A percentile compares a stretch with the other conserved stretches of the same genome.
These are phyloP conservation scores for Macrophya annulata DNA, from an alignment of 2,888 invertebrate species.

Conservation along the genomic window DNA sequence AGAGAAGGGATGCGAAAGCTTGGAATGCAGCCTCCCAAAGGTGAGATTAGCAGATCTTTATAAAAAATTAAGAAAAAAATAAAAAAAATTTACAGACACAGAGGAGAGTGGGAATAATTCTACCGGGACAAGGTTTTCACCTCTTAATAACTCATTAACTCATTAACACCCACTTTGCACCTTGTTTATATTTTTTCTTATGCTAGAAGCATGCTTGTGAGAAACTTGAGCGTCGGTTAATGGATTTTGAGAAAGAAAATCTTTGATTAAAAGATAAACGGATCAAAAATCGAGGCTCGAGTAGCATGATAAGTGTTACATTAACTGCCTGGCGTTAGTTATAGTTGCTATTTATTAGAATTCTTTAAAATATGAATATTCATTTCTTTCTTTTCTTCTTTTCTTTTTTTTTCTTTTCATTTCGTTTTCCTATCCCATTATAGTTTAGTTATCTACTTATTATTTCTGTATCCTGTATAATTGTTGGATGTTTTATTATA, in stretches of 20 bases:
- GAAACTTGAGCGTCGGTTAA: not conserved
- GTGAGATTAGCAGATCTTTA: slow-evolving; percentile 75
- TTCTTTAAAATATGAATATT: not conserved
- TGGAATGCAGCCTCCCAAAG: slow-evolving; percentile 83
- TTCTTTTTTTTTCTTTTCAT: not conserved
- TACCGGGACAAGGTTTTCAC: not conserved
- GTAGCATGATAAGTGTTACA: not conserved
- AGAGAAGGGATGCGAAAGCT: slow-evolving; percentile 89
- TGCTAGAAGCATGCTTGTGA: not conserved
- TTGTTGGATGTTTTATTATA: not conserved
- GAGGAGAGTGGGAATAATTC: not conserved
- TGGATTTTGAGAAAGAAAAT: not conserved
- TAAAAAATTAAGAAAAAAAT: too few relatives aligned
- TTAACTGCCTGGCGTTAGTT: not conserved
- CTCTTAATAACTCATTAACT: not conserved
- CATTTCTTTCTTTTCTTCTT: not conserved
- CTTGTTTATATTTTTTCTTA: not conserved
- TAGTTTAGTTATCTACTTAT: not conserved
- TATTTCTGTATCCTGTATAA: slow-evolving; percentile 4
- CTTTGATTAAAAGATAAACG: not conserved
- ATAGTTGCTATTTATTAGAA: not conserved
- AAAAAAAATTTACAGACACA: not conserved
- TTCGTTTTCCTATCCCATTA: not conserved
- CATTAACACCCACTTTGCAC: not conserved
- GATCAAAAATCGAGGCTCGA: not conserved